phyloP scores from a whole-genome alignment of 2,113 vertebrate species.

The Perca fluviatilis region DNA sequence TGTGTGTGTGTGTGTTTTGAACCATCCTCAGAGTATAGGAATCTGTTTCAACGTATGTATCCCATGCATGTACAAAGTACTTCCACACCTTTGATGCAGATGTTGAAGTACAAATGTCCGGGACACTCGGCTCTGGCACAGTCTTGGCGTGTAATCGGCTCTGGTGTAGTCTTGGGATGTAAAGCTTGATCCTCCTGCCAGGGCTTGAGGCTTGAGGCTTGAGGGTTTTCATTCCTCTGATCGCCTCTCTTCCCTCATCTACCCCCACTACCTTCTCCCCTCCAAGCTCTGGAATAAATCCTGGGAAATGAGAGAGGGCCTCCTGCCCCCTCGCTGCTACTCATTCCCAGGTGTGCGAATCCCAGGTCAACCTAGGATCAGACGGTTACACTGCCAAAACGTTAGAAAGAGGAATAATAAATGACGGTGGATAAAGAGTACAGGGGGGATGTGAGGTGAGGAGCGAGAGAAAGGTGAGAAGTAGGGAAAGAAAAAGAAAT shows the following conservation, averaged over 20 bases:
- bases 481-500: conserved; percentile 48
- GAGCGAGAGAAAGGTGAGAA: conserved; percentile 59
- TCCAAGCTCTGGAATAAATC: conserved; percentile 81
- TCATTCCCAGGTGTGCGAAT: conserved; percentile 86
- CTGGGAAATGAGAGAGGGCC: conserved; percentile 89
- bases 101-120: conserved; percentile 17
- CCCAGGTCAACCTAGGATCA: conserved; percentile 79
- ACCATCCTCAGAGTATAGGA: conserved; percentile 27
- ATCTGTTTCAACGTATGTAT: conserved; percentile 49
- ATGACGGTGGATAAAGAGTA: conserved; percentile 42
- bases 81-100: conserved; percentile 64
- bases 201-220: conserved; percentile 74
- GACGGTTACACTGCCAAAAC: conserved; percentile 46
- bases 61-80: conserved; percentile 16
- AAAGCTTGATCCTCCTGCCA: conserved; percentile 61
- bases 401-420: conserved; percentile 58
- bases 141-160: conserved; percentile 49
- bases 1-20: conserved; percentile 46
- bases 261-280: conserved; percentile 72
- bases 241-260: conserved; percentile 70
- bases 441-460: conserved; percentile 33
- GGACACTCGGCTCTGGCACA: conserved; percentile 62
- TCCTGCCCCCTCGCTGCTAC: conserved; percentile 62
- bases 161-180: conserved; percentile 64
- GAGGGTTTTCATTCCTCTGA: conserved; percentile 70